Conservation (phyloP, 1,140 invertebrate genomes). For the Drosophila sp. region DNA sequence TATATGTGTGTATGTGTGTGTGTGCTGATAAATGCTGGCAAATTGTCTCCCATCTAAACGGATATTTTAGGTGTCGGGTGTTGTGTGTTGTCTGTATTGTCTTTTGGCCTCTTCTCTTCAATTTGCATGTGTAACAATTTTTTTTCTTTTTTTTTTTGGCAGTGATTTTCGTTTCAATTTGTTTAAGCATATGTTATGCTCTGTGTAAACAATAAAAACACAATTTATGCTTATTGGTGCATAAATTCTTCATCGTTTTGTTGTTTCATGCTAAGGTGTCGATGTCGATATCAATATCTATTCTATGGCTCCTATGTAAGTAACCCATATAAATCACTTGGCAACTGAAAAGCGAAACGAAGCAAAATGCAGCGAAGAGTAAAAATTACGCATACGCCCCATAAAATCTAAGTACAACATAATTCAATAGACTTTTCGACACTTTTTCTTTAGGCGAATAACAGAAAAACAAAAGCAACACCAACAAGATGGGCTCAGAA, state of each 20-base stretch:
- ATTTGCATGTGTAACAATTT: conserved; percentile 26
- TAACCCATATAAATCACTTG: conserved; percentile 72
- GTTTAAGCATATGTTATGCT: conserved; percentile 54
- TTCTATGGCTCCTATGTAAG: conserved; percentile 36
- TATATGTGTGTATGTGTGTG: conserved; percentile 2
- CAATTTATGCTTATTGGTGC: conserved; percentile 72
- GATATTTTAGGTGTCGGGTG: conserved; percentile 16
- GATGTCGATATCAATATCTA: conserved; percentile 30
- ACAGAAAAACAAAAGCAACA: conserved; percentile 22
- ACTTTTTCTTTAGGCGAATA: conserved; percentile 48
- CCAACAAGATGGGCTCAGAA: conserved; percentile 15
- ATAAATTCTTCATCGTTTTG: conserved; percentile 57
- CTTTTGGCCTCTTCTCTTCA: not conserved
- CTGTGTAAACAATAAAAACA: conserved; percentile 64
- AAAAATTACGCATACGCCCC: conserved; percentile 81
- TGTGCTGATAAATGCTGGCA: conserved; percentile 44
- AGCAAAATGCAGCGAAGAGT: conserved; percentile 77
- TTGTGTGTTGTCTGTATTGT: not conserved
- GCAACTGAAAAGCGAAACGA: conserved; percentile 45
- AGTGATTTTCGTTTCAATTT: conserved; percentile 40
- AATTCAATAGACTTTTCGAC: conserved; percentile 81
- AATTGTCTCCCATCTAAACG: conserved; percentile 29
- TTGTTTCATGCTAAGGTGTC: conserved; percentile 52
- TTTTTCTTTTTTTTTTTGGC: not conserved
- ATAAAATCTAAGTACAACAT: conserved; percentile 81